Conservation (phyloP, 2,888 invertebrate species). For the Hipparchia sbordonii region DNA sequence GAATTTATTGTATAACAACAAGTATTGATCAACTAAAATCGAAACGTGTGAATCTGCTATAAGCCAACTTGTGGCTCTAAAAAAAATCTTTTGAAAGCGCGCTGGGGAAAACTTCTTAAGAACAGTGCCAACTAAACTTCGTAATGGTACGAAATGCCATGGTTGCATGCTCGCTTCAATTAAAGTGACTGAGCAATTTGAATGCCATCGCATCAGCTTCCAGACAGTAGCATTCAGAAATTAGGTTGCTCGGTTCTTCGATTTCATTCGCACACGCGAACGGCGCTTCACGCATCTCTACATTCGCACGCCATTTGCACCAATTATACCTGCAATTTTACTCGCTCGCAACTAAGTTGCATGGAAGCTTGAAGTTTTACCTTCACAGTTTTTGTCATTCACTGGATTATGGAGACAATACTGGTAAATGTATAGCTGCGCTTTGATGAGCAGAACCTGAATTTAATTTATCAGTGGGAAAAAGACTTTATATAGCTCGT, state of each 20-base stretch:
- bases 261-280: conserved; percentile 61
- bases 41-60: too few species aligned
- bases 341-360: conserved; percentile 16
- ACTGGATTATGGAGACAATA: too few species aligned
- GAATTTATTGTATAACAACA: too few species aligned
- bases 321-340: conserved; percentile 20
- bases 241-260: conserved; percentile 58
- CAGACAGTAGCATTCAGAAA: conserved; percentile 72
- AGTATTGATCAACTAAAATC: too few species aligned
- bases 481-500: too few species aligned
- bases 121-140: conserved; percentile 8
- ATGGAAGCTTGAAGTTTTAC: background rate
- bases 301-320: conserved; percentile 48
- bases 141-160: conserved; percentile 27
- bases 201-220: conserved; percentile 57
- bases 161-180: conserved; percentile 62
- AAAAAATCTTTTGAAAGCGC: too few species aligned
- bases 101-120: too few species aligned
- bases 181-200: conserved; percentile 52
- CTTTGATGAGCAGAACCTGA: too few species aligned
- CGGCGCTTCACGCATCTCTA: conserved; percentile 46
- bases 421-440: too few species aligned
- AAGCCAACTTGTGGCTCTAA: too few species aligned
- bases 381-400: background rate
- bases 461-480: too few species aligned